Evolutionary conservation across 2,797 vertebrate genomes (phyloP).

Genomic region (Sebastes vulpes): DNA sequence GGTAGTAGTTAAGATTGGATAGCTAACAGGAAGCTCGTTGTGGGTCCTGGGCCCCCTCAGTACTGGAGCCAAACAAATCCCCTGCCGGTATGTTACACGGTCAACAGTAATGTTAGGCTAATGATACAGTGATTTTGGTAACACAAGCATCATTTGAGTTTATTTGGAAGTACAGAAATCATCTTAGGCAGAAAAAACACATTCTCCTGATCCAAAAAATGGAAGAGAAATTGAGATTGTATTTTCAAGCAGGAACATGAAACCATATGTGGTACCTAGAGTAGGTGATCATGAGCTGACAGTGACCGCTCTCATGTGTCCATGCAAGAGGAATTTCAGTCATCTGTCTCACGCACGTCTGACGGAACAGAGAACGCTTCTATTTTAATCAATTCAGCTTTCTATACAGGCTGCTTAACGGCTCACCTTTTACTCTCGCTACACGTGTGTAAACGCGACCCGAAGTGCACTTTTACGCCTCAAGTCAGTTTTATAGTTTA

Average conservation of each 20-base stretch:
- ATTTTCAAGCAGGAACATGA: not conserved
- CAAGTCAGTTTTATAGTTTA: not conserved
- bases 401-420: not conserved
- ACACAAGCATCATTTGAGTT: not conserved
- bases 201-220: not conserved
- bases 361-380: not conserved
- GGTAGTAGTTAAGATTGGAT: slow-evolving; percentile 65
- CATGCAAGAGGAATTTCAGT: not conserved
- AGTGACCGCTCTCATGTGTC: too few relatives aligned
- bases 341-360: not conserved
- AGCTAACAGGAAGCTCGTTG: slow-evolving; percentile 41
- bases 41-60: slow-evolving; percentile 14
- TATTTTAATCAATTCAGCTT: not conserved
- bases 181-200: not conserved
- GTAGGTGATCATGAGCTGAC: not conserved
- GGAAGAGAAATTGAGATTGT: not conserved
- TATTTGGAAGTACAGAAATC: not conserved
- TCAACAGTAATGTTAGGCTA: not conserved
- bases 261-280: not conserved
- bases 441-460: not conserved
- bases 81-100: not conserved
- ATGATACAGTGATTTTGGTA: not conserved
- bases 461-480: not conserved
- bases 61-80: not conserved
- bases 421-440: not conserved